Evolutionary conservation across 2,113 vertebrate genomes (phyloP), one percentile per base, ranked within the genome.

Genomic region (Thalassarche chlororhynchos): DNA sequence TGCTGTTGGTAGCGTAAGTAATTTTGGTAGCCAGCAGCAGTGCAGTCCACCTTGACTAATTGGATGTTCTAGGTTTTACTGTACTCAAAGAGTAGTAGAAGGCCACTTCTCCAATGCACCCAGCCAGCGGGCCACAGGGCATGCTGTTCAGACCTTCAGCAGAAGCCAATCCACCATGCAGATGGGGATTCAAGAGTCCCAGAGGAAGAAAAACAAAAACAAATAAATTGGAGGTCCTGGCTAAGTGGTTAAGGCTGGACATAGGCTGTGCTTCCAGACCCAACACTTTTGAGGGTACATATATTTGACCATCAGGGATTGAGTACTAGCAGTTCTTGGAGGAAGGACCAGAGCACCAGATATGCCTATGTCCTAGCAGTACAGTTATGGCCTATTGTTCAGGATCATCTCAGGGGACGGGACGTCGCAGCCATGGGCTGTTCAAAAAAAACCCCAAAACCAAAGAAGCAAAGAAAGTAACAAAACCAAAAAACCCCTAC

Each of bases 341-440:
- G 47, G 31, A 46, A 86, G 49, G 36, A 68, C 20, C 18, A 51
- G 32, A 51, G 20, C 8, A 51, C 23, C 20, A 76, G 34, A 3
- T 38, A 28, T 7, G 2, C 7, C 10, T 14, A 2, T 34, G 32
- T 19, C 34, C n/a, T 42, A 70, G 49, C 29, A 51, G 5, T 13
- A 26, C 28, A 19, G 25, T 4, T 81, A 51, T 29, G 51, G 32
- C 62, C 25, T 55, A 36, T 32, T 19, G 19, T 36, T 57, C 57
- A 69, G 28, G 7, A 32, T 42, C 46, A 62, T 20, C 20, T 51
- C 52, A 47, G 31, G 21, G 32, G 5, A 28, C 0, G 1, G 13
- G 34, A 62, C 5, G 4, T 10, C 29, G 46, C n/a, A 66, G 9
- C 14, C 32, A 46, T 5, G 14, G 23, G 15, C 14, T 58, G 10